Base-by-base conservation (phyloP, 2,888 invertebrate species). In the Pemphredon lugubris region DNA sequence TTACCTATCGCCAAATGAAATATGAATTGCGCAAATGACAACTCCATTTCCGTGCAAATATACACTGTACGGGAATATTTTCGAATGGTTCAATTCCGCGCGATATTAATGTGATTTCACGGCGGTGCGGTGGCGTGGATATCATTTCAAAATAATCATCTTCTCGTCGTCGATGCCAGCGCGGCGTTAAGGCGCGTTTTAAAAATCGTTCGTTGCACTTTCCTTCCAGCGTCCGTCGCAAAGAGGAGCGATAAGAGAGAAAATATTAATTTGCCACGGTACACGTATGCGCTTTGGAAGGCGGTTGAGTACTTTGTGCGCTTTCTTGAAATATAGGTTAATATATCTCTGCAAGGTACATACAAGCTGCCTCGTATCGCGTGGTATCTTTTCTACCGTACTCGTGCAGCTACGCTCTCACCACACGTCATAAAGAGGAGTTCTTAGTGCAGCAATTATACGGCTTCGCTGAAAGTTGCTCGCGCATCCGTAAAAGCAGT, bases 401-500 rank as follows among this genome's bases (percentile, higher is more conserved):
- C 14, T 21, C 20, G n/a, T 45, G 2, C 45, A 13, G 21, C 21
- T 26, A 48, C 53, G 37, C 40, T 37, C 42, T 51, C 55, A 58
- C 54, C 61, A 51, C 47, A 50, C 40, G 58, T 61, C 47, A 63
- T 63, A 73, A 63, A 69, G 66, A 48, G 58, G 37, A 70, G 70
- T 73, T 76, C 76, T 57, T 73, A 57, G 61, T 42, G 32, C 65
- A 59, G 65, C 57, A 69, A 69, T 75, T 76, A 78, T 57, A 30
- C 60, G 58, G 48, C 57, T 59, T 42, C 54, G 59, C 40, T 58
- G 55, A 55, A 75, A 65, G 55, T 58, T 75, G 66, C 51, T 67
- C 39, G 64, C 63, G 57, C 57, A 66, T 58, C 58, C 66, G 76
- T 57, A 57, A 63, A 61, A 64, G 64, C 67, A 40, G 67, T 60